phyloP scores from a whole-genome alignment of 2,888 invertebrate species.

The Drosophila paucipuncta region DNA sequence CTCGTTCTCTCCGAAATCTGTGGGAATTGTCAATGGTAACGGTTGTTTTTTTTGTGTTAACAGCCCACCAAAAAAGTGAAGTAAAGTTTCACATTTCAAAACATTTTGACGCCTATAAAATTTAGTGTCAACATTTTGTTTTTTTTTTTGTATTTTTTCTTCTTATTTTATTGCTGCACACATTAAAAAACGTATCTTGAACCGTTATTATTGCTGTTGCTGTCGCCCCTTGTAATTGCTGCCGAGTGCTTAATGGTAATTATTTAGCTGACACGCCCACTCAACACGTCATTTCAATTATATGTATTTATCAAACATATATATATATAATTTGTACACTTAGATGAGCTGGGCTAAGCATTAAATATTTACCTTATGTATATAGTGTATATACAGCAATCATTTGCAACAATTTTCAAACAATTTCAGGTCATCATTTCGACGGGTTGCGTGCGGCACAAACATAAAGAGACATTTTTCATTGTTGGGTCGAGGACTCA shows the following conservation, averaged over 20 bases:
- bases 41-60: constrained; percentile 33
- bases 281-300: constrained; percentile 38
- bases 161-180: constrained; percentile 31
- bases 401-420: constrained; percentile 17
- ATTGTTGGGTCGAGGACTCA: constrained; percentile 10
- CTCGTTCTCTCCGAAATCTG: not conserved
- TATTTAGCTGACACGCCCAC: constrained; percentile 48
- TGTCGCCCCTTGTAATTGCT: constrained; percentile 36
- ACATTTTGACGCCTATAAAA: constrained; percentile 33
- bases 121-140: not conserved
- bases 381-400: not conserved
- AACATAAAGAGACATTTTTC: constrained; percentile 50
- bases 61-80: constrained; percentile 12
- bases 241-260: constrained; percentile 44
- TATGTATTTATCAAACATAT: constrained; percentile 7
- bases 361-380: not conserved
- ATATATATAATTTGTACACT: constrained; percentile 3
- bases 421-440: constrained; percentile 13
- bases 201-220: constrained; percentile 15
- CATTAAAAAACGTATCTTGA: constrained; percentile 1
- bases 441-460: constrained; percentile 52
- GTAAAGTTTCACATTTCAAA: constrained; percentile 55
- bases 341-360: constrained; percentile 9
- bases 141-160: not conserved
- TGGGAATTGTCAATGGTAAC: constrained; percentile 34